Evolutionary conservation across 2,113 vertebrate species (phyloP), one percentile per base, ranked within the genome.

Genomic region (Silurus asotus): DNA sequence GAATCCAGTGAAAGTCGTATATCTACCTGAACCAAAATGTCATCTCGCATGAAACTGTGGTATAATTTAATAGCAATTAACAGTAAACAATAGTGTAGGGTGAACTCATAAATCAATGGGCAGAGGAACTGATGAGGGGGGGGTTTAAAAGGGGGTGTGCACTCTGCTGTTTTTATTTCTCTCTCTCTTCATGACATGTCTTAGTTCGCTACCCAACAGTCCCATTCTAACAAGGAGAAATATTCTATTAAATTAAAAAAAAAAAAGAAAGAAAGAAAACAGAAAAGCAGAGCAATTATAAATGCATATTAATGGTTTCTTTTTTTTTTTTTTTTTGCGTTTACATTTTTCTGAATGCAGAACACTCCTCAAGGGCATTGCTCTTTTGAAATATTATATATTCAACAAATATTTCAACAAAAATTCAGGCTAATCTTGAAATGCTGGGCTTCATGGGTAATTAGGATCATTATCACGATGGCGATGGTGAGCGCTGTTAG

Each of bases 21-120:
- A 94, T 94, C 92, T 90, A 87, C 92, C 89, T 90, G 92, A 92
- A 91, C 91, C 90, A 80, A 93, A 91, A 91, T 90, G 90, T 92
- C 91, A 90, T 84, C 84, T 84, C 61, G 86, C 89, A 87, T 82
- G 87, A 87, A 90, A 86, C 91, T 84, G 83, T 79, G 88, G 88
- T 88, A 89, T 91, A 91, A 92, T 92, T 91, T 92, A 91, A 90
- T 91, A 91, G 90, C 91, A 92, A 90, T 92, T 91, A 91, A 91
- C 90, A 88, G 89, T 91, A 91, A 92, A 90, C 90, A 90, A 92
- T 90, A 86, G 91, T 89, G 87, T 72, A 84, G 76, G 76, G 84
- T 89, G 83, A 87, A 88, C 87, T 89, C 83, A 88, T 91, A 89
- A 90, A 90, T 91, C 88, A 88, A 77, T 77, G 85, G 86, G 61